These are phyloP conservation scores for Characodon lateralis DNA, from an alignment of 2,797 vertebrate species.

Conservation along the genomic window DNA sequence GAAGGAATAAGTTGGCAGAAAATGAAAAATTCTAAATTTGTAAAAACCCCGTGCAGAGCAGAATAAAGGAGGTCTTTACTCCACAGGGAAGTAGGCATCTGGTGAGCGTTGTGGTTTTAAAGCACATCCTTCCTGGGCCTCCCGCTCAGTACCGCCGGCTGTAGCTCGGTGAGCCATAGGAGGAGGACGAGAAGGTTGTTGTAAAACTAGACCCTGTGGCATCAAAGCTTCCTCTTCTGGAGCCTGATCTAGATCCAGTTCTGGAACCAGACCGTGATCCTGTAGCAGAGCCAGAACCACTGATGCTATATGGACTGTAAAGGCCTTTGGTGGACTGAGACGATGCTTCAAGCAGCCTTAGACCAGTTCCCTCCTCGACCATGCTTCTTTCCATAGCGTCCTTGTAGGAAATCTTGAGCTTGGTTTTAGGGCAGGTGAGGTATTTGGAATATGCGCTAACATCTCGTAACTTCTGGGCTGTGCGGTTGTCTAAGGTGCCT, in stretches of 20 bases:
- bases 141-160: slow-evolving; percentile 84
- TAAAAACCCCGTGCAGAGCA: slow-evolving; percentile 89
- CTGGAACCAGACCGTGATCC: slow-evolving; percentile 92
- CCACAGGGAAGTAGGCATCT: slow-evolving; percentile 79
- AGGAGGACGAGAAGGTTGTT: slow-evolving; percentile 90
- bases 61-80: slow-evolving; percentile 72
- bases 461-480: slow-evolving; percentile 94
- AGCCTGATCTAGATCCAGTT: slow-evolving; percentile 90
- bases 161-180: slow-evolving; percentile 90
- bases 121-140: slow-evolving; percentile 52
- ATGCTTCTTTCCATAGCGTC: slow-evolving; percentile 98
- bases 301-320: slow-evolving; percentile 95
- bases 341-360: slow-evolving; percentile 92
- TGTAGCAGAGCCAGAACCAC: slow-evolving; percentile 88
- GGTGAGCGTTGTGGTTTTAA: slow-evolving; percentile 66
- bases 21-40: slow-evolving; percentile 62
- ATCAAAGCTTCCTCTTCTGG: slow-evolving; percentile 94
- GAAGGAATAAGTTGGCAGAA: slow-evolving; percentile 55
- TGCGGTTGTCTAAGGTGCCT: slow-evolving; percentile 91
- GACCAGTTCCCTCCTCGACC: slow-evolving; percentile 90
- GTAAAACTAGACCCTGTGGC: slow-evolving; percentile 91
- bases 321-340: slow-evolving; percentile 97
- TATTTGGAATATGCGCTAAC: slow-evolving; percentile 93
- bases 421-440: slow-evolving; percentile 98
- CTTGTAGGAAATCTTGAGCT: slow-evolving; percentile 98